Evolutionary conservation across 2,113 vertebrate species (phyloP).

Genomic region (Athene noctua): DNA sequence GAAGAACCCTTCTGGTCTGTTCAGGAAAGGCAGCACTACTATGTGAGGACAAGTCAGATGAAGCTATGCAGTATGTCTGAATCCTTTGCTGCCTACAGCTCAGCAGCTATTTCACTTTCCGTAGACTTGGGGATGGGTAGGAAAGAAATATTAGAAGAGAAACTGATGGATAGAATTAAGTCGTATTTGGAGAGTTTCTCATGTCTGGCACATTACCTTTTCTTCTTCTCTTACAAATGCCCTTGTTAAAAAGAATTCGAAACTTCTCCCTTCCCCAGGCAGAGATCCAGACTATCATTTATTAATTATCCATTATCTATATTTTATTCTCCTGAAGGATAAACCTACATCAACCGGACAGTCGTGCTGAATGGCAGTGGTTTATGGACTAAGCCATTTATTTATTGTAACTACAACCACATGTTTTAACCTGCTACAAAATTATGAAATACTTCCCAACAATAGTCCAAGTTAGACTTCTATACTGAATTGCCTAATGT

Average conservation of each 20-base stretch:
- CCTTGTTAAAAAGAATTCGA: background rate
- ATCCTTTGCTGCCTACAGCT: background rate
- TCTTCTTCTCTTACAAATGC: background rate
- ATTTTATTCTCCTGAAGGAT: background rate
- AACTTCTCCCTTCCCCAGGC: background rate
- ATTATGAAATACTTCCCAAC: conserved; percentile 31
- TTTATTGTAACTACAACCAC: conserved; percentile 33
- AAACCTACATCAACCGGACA: background rate
- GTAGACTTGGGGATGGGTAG: background rate
- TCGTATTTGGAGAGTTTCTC: background rate
- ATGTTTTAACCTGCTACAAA: conserved; percentile 33
- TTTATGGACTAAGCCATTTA: conserved; percentile 28
- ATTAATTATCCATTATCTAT: background rate
- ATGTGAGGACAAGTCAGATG: background rate
- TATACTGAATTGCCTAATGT: background rate
- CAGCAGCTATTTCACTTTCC: background rate
- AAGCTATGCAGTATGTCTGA: background rate
- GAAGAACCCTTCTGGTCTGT: background rate
- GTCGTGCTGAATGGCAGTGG: background rate
- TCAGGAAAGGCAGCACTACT: background rate
- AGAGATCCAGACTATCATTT: background rate
- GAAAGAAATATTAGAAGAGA: background rate
- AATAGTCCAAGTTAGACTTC: background rate
- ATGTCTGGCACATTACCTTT: background rate
- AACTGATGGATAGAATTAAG: background rate